These are phyloP conservation scores for Tetramorium alpestre DNA, from an alignment of 1,140 invertebrate species.

Conservation along the genomic window DNA sequence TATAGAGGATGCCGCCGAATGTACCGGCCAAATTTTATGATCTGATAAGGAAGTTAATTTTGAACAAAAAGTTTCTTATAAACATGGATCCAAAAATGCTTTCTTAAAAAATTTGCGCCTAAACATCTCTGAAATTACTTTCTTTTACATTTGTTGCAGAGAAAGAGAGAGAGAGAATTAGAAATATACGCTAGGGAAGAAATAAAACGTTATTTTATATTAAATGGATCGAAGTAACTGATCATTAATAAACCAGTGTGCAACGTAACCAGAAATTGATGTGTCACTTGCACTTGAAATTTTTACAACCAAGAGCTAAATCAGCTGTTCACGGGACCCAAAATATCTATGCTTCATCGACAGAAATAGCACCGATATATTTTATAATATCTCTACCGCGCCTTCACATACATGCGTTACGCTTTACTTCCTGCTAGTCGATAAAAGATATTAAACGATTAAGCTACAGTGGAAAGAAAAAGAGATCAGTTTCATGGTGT, in stretches of 20 bases:
- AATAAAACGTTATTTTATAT: background rate
- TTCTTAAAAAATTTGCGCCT: no score
- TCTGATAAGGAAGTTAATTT: no score
- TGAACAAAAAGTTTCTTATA: no score
- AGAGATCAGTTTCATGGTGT: background rate
- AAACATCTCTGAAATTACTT: no score
- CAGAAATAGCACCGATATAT: conserved; percentile 57
- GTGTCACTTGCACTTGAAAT: conserved; percentile 31
- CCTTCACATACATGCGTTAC: conserved; percentile 12
- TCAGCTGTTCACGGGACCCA: conserved; percentile 14
- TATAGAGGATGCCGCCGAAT: no score
- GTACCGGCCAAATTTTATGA: no score
- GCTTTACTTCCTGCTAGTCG: conserved; percentile 37
- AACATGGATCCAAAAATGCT: no score
- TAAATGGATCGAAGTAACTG: background rate
- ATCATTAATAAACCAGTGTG: background rate
- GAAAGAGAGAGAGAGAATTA: no score
- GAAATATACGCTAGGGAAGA: background rate
- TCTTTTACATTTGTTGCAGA: no score
- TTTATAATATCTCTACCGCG: conserved; percentile 27
- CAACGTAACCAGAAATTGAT: conserved; percentile 20
- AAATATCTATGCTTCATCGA: conserved; percentile 58
- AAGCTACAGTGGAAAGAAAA: background rate
- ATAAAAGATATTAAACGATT: conserved; percentile 33
- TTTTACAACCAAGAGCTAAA: conserved; percentile 34